A percentile compares a stretch with the other conserved stretches of the same genome.
Conservation (phyloP, 1,140 invertebrate genomes). For the Pollicipes pollicipes region DNA sequence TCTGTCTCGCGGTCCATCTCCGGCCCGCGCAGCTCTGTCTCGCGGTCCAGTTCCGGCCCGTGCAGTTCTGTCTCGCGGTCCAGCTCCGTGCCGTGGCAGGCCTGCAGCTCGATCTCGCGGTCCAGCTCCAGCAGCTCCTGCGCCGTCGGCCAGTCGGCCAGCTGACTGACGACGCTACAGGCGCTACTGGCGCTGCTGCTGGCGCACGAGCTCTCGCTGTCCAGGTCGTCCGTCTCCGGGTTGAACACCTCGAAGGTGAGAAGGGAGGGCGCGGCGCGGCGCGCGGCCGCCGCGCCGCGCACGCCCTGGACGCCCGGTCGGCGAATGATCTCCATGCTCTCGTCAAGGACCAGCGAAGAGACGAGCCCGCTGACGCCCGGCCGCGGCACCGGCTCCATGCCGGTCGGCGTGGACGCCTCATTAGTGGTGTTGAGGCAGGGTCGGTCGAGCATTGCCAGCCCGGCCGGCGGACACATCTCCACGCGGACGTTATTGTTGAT, state of each 20-base stretch:
- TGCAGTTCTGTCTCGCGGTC: too few species aligned
- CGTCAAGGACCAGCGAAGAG: slow-evolving; percentile 19
- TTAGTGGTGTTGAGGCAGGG: too few species aligned
- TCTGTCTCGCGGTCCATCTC: too few species aligned
- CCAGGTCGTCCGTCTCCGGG: slow-evolving; percentile 73
- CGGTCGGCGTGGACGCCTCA: too few species aligned
- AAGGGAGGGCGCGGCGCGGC: slow-evolving; percentile 39
- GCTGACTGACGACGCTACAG: not conserved
- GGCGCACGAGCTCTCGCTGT: slow-evolving; percentile 67
- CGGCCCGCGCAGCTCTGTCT: too few species aligned
- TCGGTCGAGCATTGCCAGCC: too few species aligned
- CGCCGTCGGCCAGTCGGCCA: not conserved
- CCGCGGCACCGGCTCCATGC: too few species aligned
- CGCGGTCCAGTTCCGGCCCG: too few species aligned
- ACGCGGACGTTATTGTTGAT: too few species aligned
- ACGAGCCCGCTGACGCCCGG: slow-evolving; percentile 17
- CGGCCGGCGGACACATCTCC: too few species aligned
- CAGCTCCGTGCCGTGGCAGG: too few species aligned
- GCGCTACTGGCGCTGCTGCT: slow-evolving; percentile 27
- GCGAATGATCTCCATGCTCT: slow-evolving; percentile 22
- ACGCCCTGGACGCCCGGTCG: slow-evolving; percentile 14
- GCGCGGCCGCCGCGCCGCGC: slow-evolving; percentile 17
- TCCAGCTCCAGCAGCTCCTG: not conserved
- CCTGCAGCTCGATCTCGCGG: not conserved
- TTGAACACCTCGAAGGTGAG: slow-evolving; percentile 69